Evolutionary conservation across 2,797 vertebrate genomes (phyloP), one percentile per base, ranked within the genome.

Genomic region (Esox masquinongy): DNA sequence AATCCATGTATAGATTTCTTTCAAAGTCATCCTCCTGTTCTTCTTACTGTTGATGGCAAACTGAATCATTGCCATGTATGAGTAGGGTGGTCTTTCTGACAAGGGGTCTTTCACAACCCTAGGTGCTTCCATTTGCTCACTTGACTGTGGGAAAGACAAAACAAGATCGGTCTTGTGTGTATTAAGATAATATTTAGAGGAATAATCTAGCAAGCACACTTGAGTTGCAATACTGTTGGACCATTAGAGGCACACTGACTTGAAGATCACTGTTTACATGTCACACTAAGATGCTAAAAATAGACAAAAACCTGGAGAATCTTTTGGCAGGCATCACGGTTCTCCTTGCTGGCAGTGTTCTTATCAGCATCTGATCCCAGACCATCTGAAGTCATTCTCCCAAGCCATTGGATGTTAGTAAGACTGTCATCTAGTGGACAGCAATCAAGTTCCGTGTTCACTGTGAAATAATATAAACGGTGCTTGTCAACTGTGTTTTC

Each of bases 21-120:
- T 99, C 78, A 99, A 88, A 0, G 96, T 98, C 98, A 99, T 98
- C 82, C 89, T 94, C 82, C 94, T 93, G 85, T 87, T 93, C 74
- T 92, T 93, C 0, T 92, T 95, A 80, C 97, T 99, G 91, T 99
- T 99, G 89, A 99, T 99, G 2, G 98, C 98, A 74, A 99, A 99
- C 80, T 99, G 98, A 85, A 99, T 99, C 96, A 99, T 97, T 77
- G 96, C 96, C 97, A 99, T 99, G 88, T 99, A 99, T 75, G 98
- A 99, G 82, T 97, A 99, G 0, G 98, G 97, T 0, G 97, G 98
- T 77, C 97, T 92, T 84, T 97, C 94, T 0, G 90, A 93, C 50
- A 86, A 16, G 0, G 92, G 88, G 17, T 93, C 90, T 50, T 90
- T 87, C 63, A 56, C 12, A 11, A 15, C 72, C 0, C 53, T 19